These are phyloP conservation scores for Castor canadensis DNA, from an alignment of 2,113 vertebrate genomes.

Conservation along the genomic window DNA sequence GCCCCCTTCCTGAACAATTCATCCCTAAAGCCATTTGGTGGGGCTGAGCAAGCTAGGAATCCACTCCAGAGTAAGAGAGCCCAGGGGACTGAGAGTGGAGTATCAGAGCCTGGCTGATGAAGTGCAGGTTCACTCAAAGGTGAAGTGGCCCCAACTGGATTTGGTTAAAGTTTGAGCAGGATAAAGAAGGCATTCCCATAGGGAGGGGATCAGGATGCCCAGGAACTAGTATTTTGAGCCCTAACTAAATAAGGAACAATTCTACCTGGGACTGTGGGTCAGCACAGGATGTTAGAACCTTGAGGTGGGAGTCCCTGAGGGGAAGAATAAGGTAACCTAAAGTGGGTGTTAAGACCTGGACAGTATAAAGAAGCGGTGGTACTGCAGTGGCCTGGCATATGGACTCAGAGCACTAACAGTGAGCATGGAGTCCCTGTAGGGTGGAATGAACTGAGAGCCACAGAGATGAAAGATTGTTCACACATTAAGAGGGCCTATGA, in stretches of 20 bases:
- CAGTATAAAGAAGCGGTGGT: not conserved
- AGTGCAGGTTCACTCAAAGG: not conserved
- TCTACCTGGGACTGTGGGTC: not conserved
- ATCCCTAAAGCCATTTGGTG: not conserved
- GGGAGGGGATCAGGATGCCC: not conserved
- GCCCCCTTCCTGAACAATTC: not conserved
- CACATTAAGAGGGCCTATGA: not conserved
- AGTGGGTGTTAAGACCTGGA: not conserved
- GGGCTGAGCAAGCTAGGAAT: not conserved
- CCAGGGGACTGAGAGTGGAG: rapidly evolving
- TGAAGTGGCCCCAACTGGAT: not conserved
- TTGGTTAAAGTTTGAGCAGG: not conserved
- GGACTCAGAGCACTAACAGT: not conserved
- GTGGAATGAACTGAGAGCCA: no score
- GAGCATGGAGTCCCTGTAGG: no score
- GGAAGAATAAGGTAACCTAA: not conserved
- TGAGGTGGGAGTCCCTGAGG: not conserved
- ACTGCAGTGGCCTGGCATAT: not conserved
- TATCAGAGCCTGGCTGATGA: not conserved
- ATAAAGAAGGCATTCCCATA: not conserved
- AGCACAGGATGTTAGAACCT: not conserved
- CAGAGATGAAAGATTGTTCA: not conserved
- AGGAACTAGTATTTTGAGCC: not conserved
- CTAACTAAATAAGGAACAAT: not conserved
- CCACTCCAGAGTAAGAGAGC: not conserved